Evolutionary conservation across 2,797 vertebrate genomes (phyloP).

Genomic region (Phoxinus dragarum): DNA sequence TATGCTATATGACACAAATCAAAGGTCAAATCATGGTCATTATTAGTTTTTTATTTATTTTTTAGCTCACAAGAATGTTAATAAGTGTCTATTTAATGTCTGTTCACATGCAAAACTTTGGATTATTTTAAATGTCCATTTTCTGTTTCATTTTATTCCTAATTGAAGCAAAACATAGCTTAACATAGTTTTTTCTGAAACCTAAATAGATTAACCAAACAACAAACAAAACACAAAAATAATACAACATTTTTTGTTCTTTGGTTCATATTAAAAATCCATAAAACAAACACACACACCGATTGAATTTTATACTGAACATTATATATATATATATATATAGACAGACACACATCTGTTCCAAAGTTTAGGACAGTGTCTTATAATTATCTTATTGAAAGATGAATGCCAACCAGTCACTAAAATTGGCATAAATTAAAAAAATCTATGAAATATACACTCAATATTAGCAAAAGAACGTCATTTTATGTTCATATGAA

Average conservation of each 20-base stretch:
- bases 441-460: not conserved
- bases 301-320: not conserved
- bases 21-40: not conserved
- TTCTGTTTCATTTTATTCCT: not conserved
- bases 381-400: not conserved
- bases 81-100: not conserved
- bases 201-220: not conserved
- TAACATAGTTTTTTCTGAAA: not conserved
- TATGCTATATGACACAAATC: not conserved
- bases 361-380: not conserved
- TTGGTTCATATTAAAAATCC: not conserved
- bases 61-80: not conserved
- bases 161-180: not conserved
- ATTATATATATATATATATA: too few species aligned
- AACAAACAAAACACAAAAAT: not conserved
- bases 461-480: not conserved
- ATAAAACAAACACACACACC: not conserved
- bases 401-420: not conserved
- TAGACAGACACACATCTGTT: not conserved
- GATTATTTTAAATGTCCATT: not conserved
- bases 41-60: not conserved
- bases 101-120: not conserved
- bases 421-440: not conserved
- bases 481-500: not conserved
- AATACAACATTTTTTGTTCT: too few species aligned